Base-by-base conservation (phyloP, 2,888 invertebrate species). In the Acrobasis repandana region DNA sequence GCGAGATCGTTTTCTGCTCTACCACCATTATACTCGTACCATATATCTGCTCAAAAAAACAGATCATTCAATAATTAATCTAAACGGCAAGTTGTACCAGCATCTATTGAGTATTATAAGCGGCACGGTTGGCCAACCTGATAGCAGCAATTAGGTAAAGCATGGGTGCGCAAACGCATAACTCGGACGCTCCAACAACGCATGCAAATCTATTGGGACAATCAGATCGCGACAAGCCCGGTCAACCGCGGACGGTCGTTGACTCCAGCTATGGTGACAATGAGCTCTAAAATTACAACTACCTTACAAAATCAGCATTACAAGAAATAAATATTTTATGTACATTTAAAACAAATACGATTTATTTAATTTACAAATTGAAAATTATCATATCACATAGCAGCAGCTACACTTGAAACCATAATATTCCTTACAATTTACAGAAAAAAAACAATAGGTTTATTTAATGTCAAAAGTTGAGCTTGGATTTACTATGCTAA, bases 151-250 rank as follows among this genome's bases (percentile, higher is more conserved):
- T 88, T 85, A 86, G 73, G 66, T 67, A 74, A 74, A 65, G 79
- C 76, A 80, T 76, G 82, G 82, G 77, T 85, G 86, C 84, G 83
- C 83, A 77, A 79, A 80, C 83, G 83, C 84, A 85, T 70, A 76
- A 69, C 70, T 70, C 70, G 65, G 71, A 66, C 76, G 71, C 70
- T 68, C 77, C 76, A 77, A 82, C 76, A 77, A 82, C 85, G 85
- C 87, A 90, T 88, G 90, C 89, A 89, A 88, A 90, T 87, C 85
- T 87, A 88, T 88, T 87, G 88, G 81, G 80, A 82, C 87, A 89
- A 92, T 90, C 90, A 88, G 91, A 86, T 88, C 90, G 90, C 86
- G 85, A 88, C 88, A 80, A 73, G 79, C 76, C 81, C 88, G 85
- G 88, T 86, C 89, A 86, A 83, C 86, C 85, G 82, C 82, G 69